Base-by-base conservation (phyloP, 2,113 vertebrate genomes). In the Triplophysa siluroides region DNA sequence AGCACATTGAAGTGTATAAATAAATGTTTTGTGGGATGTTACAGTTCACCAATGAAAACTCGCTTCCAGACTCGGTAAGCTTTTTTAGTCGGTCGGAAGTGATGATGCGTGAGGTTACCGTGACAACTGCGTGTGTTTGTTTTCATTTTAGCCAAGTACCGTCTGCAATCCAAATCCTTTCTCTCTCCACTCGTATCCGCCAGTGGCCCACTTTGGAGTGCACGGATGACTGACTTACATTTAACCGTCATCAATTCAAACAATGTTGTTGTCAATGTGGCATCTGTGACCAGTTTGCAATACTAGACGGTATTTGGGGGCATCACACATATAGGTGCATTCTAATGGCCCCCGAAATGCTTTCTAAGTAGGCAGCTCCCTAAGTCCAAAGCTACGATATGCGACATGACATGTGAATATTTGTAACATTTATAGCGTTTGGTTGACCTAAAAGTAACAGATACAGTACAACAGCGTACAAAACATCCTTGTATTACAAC, bases 161-260 rank as follows among this genome's bases (percentile, higher is more conserved):
- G 0, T 58, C 63, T 11, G 23, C n/a, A 60, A 47, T 45, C 58
- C 52, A 56, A 54, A 33, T 69, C 58, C 23, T 47, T 47, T 73
- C 83, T 90, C 78, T 80, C 83, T 86, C 56, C 38, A 4, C 21
- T 85, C 84, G 85, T 86, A 85, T 87, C 85, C 88, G 8, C 12
- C n/a, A 73, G 4, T 43, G 54, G 12, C 33, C n/a, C 19, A 73
- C 54, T 60, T 60, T 23, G 16, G 58, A 12, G 29, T 21, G 7
- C 21, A 73, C n/a, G 9, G 29, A 38, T 67, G 47, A 58, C 67
- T 80, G 62, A 76, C 66, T 78, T 41, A 73, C n/a, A 12, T 26
- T 74, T 18, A 66, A 13, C 71, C 26, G 24, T 52, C 38, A 19
- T 54, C n/a, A 64, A 60, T 33, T 12, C 4, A 33, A 41, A 29